phyloP scores from a whole-genome alignment of 2,797 vertebrate species.

The Parauchenoglanis ngamensis region DNA sequence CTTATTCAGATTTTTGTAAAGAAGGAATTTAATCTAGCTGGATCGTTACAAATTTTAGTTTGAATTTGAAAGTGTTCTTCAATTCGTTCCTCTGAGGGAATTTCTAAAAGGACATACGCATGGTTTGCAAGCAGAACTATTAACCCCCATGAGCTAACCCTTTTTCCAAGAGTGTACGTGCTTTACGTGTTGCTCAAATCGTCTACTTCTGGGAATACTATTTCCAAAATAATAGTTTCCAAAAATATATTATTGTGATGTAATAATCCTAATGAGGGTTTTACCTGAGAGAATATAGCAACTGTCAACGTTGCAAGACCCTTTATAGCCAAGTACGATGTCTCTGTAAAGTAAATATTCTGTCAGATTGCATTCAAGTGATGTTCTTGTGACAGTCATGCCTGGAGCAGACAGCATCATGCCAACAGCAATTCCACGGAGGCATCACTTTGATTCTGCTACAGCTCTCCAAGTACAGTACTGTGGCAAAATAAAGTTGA shows the following conservation, averaged over 20 bases:
- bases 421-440: constrained; percentile 40
- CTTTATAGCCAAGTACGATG: constrained; percentile 65
- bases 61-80: neutral
- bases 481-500: constrained; percentile 24
- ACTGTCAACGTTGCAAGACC: constrained; percentile 58
- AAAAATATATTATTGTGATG: constrained; percentile 19
- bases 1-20: neutral
- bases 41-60: neutral
- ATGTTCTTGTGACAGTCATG: constrained; percentile 61
- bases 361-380: constrained; percentile 73
- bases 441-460: constrained; percentile 49
- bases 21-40: neutral
- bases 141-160: neutral
- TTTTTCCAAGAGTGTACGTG: neutral
- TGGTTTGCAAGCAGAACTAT: neutral
- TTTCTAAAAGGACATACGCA: neutral
- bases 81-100: neutral
- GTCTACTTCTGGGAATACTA: neutral
- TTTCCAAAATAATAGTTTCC: neutral
- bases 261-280: constrained; percentile 18
- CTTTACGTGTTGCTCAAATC: neutral
- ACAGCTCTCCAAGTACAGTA: constrained; percentile 24
- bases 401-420: constrained; percentile 66
- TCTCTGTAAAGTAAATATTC: constrained; percentile 71
- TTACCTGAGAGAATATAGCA: constrained; percentile 21